Conservation (phyloP, 2,888 invertebrate genomes). For the Hesperia comma region DNA sequence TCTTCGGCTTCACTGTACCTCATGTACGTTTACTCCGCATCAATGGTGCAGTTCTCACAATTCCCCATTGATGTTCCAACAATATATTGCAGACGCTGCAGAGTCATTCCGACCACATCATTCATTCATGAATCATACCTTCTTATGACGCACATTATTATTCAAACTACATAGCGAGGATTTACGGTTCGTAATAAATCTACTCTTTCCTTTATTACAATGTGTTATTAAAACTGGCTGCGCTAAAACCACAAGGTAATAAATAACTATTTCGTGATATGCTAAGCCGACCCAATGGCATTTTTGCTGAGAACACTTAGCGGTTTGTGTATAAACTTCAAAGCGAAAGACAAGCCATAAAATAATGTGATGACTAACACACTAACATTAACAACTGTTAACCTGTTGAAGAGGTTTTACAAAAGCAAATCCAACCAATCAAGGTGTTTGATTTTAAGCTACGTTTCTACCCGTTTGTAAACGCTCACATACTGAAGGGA, state of each 20-base stretch:
- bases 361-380: neutral
- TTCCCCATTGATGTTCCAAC: neutral
- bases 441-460: too few species aligned
- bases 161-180: conserved; percentile 1
- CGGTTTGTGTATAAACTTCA: neutral
- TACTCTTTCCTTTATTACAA: conserved; percentile 3
- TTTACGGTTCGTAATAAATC: conserved; percentile 5
- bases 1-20: too few species aligned
- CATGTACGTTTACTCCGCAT: too few species aligned
- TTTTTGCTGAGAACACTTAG: neutral
- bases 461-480: too few species aligned
- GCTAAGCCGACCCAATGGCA: neutral
- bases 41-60: too few species aligned
- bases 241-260: conserved; percentile 3
- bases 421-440: too few species aligned
- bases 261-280: conserved; percentile 6
- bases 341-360: neutral
- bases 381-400: too few species aligned
- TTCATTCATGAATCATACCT: conserved; percentile 9
- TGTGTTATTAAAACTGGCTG: conserved; percentile 2
- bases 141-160: conserved; percentile 7
- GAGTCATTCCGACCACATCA: conserved; percentile 9
- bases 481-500: too few species aligned
- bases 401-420: too few species aligned
- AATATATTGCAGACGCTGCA: conserved; percentile 4